Conservation (phyloP, 2,888 invertebrate species). For the Xanthorhoe designata region DNA sequence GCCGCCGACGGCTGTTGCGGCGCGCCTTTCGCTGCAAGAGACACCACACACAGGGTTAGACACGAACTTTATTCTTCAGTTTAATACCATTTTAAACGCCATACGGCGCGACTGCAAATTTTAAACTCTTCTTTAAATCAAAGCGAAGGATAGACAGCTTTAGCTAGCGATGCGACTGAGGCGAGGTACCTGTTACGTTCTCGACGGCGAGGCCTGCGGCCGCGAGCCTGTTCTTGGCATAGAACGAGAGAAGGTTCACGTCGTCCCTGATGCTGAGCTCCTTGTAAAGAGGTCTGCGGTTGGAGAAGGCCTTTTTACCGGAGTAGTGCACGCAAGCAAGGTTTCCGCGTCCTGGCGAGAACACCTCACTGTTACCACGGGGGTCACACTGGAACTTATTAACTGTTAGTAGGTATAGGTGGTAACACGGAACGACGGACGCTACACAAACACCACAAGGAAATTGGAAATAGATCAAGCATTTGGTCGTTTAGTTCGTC, state of each 20-base stretch:
- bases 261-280: constrained; percentile 93
- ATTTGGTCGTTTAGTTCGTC: constrained; percentile 46
- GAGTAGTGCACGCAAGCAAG: constrained; percentile 94
- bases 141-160: constrained; percentile 75
- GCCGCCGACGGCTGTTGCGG: constrained; percentile 85
- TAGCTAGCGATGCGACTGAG: constrained; percentile 70
- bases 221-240: constrained; percentile 92
- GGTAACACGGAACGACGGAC: constrained; percentile 49
- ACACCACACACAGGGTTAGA: constrained; percentile 85
- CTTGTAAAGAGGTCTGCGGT: constrained; percentile 90
- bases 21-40: constrained; percentile 85
- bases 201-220: constrained; percentile 84
- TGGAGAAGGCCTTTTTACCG: constrained; percentile 91
- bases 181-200: constrained; percentile 80
- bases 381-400: constrained; percentile 69
- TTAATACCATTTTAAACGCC: constrained; percentile 62
- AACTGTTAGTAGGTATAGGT: constrained; percentile 67
- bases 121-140: constrained; percentile 69
- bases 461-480: constrained; percentile 43
- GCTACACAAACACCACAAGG: constrained; percentile 41
- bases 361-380: constrained; percentile 77
- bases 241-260: constrained; percentile 94
- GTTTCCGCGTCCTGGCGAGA: constrained; percentile 90
- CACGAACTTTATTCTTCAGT: constrained; percentile 75
- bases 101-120: constrained; percentile 58